Evolutionary conservation across 2,888 invertebrate genomes (phyloP).

Genomic region (Drosophila infuscata): DNA sequence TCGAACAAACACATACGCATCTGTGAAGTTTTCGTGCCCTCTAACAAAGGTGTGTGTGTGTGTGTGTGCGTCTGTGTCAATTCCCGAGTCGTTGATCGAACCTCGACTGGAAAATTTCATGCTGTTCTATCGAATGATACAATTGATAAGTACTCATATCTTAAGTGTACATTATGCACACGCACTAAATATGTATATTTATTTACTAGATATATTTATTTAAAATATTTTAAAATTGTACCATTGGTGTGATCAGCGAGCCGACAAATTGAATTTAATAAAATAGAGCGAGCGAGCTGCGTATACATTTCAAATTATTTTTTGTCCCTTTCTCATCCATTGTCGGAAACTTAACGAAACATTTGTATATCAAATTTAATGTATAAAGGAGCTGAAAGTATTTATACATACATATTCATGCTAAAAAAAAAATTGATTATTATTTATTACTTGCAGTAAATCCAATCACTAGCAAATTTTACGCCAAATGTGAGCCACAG

Average conservation of each 20-base stretch:
- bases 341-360: background rate
- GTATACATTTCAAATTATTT: background rate
- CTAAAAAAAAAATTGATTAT: background rate
- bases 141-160: background rate
- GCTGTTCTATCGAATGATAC: background rate
- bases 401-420: background rate
- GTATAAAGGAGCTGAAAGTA: background rate
- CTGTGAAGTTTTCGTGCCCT: constrained; percentile 72
- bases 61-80: background rate
- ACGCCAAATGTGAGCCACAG: constrained; percentile 70
- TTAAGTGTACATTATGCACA: background rate
- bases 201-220: background rate
- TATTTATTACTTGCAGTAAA: constrained; percentile 61
- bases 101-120: background rate
- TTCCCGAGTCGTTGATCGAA: background rate
- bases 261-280: too few species aligned
- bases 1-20: constrained; percentile 80
- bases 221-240: background rate
- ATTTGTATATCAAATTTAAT: background rate
- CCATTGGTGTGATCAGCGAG: background rate
- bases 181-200: background rate
- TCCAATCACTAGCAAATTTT: constrained; percentile 79
- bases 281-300: background rate
- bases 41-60: constrained; percentile 74
- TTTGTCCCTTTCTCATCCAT: constrained; percentile 3